Conservation (phyloP, 2,888 invertebrate species). For the Eupithecia subfuscata region DNA sequence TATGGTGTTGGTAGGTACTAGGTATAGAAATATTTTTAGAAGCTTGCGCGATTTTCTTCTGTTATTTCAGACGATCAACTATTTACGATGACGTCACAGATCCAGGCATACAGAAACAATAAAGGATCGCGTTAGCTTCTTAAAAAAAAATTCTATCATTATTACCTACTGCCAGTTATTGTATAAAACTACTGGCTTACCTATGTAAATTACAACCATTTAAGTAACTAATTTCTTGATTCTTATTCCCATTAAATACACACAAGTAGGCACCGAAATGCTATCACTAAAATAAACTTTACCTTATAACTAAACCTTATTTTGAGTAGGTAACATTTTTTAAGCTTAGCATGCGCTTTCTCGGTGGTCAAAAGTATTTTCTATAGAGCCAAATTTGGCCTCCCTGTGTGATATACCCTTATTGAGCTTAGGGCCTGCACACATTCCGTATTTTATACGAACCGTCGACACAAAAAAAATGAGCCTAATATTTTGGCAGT, state of each 20-base stretch:
- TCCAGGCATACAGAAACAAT: too few relatives aligned
- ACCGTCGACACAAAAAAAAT: neutral
- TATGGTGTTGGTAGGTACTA: too few relatives aligned
- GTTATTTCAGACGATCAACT: too few relatives aligned
- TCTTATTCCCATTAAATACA: neutral
- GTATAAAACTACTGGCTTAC: neutral
- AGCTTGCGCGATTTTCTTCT: too few relatives aligned
- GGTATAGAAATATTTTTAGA: too few relatives aligned
- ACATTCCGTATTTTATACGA: neutral
- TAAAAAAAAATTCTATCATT: too few relatives aligned
- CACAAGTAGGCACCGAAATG: neutral
- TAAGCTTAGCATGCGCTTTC: neutral
- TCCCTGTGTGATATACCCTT: neutral
- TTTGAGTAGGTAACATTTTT: conserved; percentile 2
- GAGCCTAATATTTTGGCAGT: neutral
- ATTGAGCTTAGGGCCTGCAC: neutral
- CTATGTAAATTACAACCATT: neutral
- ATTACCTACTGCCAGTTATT: too few relatives aligned
- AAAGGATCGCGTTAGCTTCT: too few relatives aligned
- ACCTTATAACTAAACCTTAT: neutral
- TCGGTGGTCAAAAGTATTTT: conserved; percentile 4
- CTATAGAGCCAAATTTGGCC: neutral
- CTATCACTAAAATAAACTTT: neutral
- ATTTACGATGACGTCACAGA: too few relatives aligned
- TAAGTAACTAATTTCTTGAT: neutral